Conservation (phyloP, 1,140 invertebrate genomes). For the Littorina saxatilis region DNA sequence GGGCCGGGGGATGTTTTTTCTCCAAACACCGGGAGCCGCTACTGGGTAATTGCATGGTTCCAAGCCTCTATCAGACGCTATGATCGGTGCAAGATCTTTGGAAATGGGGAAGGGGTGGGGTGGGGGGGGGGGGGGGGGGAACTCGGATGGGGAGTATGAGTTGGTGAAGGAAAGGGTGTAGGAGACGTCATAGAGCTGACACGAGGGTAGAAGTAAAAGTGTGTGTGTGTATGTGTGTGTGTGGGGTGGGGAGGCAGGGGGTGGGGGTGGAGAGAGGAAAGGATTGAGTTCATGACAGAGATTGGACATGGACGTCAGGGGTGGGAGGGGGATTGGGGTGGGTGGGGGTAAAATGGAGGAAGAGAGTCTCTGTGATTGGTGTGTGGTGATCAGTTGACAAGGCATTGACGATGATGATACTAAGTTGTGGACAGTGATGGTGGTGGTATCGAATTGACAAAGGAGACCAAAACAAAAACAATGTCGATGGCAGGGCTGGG, state of each 20-base stretch:
- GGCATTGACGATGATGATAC: neutral
- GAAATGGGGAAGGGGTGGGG: neutral
- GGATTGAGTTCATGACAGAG: neutral
- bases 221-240: too few relatives aligned
- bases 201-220: too few relatives aligned
- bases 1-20: slow-evolving; percentile 4
- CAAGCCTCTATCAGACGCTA: neutral
- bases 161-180: too few relatives aligned
- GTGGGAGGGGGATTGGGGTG: neutral
- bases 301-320: neutral
- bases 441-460: neutral
- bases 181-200: too few relatives aligned
- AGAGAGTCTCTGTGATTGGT: too few relatives aligned
- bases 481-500: too few relatives aligned
- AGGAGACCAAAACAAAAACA: too few relatives aligned
- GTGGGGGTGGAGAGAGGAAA: neutral
- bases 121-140: neutral
- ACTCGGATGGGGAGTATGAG: too few relatives aligned
- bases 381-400: neutral
- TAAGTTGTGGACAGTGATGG: neutral
- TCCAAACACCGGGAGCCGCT: neutral
- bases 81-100: neutral
- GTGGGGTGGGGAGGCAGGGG: too few relatives aligned
- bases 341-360: neutral
- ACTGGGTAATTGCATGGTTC: neutral